A percentile compares a stretch with the other conserved stretches of the same genome.
phyloP scores from a whole-genome alignment of 2,113 vertebrate species.

The Lophius piscatorius region DNA sequence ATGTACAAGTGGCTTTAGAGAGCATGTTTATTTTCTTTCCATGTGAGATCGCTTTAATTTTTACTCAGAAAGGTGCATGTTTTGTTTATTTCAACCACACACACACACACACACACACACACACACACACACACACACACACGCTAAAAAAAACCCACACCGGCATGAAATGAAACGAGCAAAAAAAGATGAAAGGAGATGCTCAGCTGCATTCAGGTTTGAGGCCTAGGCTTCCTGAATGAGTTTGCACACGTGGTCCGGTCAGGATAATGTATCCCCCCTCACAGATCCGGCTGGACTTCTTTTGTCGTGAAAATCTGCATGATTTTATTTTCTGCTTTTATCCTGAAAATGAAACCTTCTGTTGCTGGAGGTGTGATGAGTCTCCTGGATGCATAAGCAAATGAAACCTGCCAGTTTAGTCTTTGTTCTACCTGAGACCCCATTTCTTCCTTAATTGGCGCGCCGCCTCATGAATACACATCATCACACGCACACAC shows the following conservation, averaged over 20 bases:
- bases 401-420: constrained; percentile 36
- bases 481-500: constrained; percentile 19
- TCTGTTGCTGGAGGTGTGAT: constrained; percentile 47
- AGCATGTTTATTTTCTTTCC: no score
- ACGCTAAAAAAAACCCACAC: background rate
- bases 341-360: constrained; percentile 66
- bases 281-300: constrained; percentile 61
- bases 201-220: constrained; percentile 1
- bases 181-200: constrained; percentile 9
- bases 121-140: no score
- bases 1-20: no score
- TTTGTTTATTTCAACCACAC: no score
- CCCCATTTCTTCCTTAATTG: constrained; percentile 28
- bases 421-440: constrained; percentile 51
- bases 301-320: constrained; percentile 78
- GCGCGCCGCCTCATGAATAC: constrained; percentile 53
- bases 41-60: no score
- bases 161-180: constrained; percentile 2
- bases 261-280: constrained; percentile 64
- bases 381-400: constrained; percentile 37
- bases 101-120: no score
- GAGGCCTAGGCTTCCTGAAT: background rate
- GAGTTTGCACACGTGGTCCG: constrained; percentile 6
- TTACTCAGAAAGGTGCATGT: no score
- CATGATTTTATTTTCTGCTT: constrained; percentile 59